A percentile compares a stretch with the other conserved stretches of the same genome.
Conservation (phyloP, 2,797 vertebrate genomes). For the Anomalospiza imberbis region DNA sequence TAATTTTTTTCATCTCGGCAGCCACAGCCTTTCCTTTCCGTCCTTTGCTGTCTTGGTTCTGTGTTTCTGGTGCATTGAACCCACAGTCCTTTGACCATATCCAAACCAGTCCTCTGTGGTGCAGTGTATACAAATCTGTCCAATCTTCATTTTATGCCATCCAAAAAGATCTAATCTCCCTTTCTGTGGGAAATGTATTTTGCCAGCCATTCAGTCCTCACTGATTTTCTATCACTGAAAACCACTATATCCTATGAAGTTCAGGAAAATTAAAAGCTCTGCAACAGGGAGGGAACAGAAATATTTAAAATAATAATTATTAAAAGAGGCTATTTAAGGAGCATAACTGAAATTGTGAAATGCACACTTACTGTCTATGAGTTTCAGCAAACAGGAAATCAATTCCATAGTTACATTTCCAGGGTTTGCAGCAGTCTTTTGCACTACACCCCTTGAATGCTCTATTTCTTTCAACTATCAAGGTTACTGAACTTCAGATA, state of each 20-base stretch:
- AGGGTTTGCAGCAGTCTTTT: background rate
- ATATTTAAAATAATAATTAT: background rate
- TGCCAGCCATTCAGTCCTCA: background rate
- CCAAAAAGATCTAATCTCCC: background rate
- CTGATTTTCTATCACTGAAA: background rate
- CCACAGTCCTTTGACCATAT: background rate
- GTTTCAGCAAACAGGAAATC: constrained; percentile 20
- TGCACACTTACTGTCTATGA: background rate
- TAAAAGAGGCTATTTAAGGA: background rate
- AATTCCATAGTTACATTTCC: constrained; percentile 45
- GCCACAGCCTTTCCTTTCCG: background rate
- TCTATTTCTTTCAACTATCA: constrained; percentile 57
- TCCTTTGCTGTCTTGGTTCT: background rate
- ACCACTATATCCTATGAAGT: background rate
- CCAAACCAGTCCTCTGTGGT: background rate
- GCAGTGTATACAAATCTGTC: background rate
- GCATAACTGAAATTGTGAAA: background rate
- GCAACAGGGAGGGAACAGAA: background rate
- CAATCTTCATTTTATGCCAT: background rate
- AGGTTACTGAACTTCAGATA: constrained; percentile 61
- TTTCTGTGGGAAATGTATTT: background rate
- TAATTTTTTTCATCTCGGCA: background rate
- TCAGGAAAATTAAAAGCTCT: background rate
- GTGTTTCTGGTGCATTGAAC: background rate
- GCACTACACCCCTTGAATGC: background rate